Evolutionary conservation across 30 jellyfish, hydroid and myxozoan species (phyloP).

Genomic region (Turritopsis rubra): DNA sequence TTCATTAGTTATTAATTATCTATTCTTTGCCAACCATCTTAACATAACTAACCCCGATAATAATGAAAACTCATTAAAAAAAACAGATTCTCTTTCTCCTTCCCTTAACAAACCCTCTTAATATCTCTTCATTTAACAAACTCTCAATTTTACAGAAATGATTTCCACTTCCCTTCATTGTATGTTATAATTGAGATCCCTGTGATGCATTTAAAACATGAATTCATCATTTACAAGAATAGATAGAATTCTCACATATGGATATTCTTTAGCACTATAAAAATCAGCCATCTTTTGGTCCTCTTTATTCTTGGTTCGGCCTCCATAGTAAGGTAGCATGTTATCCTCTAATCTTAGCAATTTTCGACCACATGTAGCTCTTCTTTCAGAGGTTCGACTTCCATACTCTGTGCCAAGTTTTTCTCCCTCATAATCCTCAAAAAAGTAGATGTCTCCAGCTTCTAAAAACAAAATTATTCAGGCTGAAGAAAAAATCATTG

Average conservation of each 20-base stretch:
- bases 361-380: conserved; percentile 26
- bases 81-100: too few species aligned
- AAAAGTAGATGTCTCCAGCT: conserved; percentile 7
- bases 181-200: too few species aligned
- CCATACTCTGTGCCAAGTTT: conserved; percentile 24
- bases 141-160: too few species aligned
- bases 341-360: background rate
- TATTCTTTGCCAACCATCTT: too few species aligned
- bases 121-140: too few species aligned
- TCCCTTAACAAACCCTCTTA: background rate
- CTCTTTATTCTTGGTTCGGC: conserved; percentile 1
- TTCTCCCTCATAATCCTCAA: conserved; percentile 20
- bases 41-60: too few species aligned
- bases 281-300: background rate
- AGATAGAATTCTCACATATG: conserved; percentile 11
- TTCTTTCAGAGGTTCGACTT: background rate
- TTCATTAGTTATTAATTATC: too few species aligned
- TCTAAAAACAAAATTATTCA: background rate
- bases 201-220: background rate
- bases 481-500: too few species aligned
- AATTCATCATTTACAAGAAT: background rate
- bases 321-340: conserved; percentile 13
- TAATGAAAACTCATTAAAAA: too few species aligned
- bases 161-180: too few species aligned
- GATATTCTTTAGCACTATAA: background rate